Base-by-base conservation (phyloP, 2,113 vertebrate species). In the Panurus biarmicus region DNA sequence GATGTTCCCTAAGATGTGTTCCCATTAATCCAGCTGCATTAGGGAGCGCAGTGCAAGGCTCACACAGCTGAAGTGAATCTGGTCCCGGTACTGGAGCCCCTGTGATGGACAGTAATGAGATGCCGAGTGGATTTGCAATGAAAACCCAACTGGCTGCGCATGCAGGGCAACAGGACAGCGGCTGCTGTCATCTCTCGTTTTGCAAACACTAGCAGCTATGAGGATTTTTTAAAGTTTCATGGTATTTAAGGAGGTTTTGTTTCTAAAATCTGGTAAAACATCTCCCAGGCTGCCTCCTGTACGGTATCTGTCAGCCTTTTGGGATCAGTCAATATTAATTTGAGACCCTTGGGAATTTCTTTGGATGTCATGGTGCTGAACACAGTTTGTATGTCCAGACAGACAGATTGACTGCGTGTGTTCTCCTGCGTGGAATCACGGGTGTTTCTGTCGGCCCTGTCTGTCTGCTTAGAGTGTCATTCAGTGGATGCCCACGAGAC, bases 1-100 rank as follows among this genome's bases (percentile, higher is more conserved):
- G 85, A 82, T 89, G 85, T 83, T 89, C 79, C 72, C 67, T 45
- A 45, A 87, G 87, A 94, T 89, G 90, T 78, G 83, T 58, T 48
- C 85, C 93, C 47, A 16, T 90, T 76, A 85, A 79, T 65, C 83
- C 85, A 69, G 85, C 64, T 1, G 21, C 85, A 50, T 79, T 54
- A 69, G 82, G 85, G 25, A 82, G 78, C 2, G 1, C 45, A 33
- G 87, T 26, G 78, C 71, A 21, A 57, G 82, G 87, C 75, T 88
- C 78, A 66, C 62, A 10, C 57, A 42, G 85, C 87, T 57, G 45
- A 71, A 57, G 67, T 61, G 85, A 88, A 26, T 85, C 64, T 36
- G 84, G 65, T 74, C 35, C 24, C 4, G 15, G 70, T 45, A 13
- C 12, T 21, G 81, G 71, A 89, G 93, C 66, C 74, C 40, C 61